Evolutionary conservation across 2,888 invertebrate genomes (phyloP).

Genomic region (Lepas anatifera): DNA sequence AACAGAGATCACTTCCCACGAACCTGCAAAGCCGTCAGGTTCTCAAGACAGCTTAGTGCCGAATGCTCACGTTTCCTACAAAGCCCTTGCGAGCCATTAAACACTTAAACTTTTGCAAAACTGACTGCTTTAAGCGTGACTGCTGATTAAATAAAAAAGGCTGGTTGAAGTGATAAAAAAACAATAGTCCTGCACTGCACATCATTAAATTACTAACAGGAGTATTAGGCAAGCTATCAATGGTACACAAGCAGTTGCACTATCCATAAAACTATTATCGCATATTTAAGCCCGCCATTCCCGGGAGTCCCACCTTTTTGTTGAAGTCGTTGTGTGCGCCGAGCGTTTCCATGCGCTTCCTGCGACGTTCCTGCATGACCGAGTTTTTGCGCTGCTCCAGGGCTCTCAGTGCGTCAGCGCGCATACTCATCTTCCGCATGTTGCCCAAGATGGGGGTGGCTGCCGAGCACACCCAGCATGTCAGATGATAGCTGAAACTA

Average conservation of each 20-base stretch:
- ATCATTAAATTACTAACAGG: not conserved
- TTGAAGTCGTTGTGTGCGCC: not conserved
- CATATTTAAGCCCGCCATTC: not conserved
- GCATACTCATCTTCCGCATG: slow-evolving; percentile 61
- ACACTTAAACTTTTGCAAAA: too few species aligned
- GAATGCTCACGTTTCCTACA: too few species aligned
- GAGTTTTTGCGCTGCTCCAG: slow-evolving; percentile 78
- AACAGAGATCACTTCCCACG: too few species aligned
- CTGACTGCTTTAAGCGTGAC: too few species aligned
- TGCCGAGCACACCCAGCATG: too few species aligned
- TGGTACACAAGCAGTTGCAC: not conserved
- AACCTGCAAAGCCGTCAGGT: too few species aligned
- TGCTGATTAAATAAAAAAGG: too few species aligned
- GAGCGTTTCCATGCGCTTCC: slow-evolving; percentile 5
- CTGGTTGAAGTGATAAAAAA: too few species aligned
- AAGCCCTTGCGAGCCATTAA: too few species aligned
- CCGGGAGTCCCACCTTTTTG: not conserved
- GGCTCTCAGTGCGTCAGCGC: slow-evolving; percentile 70
- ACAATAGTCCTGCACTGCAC: too few species aligned
- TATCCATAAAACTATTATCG: not conserved
- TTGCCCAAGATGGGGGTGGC: slow-evolving; percentile 53
- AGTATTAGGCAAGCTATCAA: not conserved
- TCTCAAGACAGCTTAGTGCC: too few species aligned
- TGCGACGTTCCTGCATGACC: slow-evolving; percentile 44
- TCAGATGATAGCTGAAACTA: too few species aligned